Percentiles rank a stretch among this genome's conserved stretches.
These are phyloP conservation scores for Pelodiscus sinensis DNA, from an alignment of 2,113 vertebrate genomes.

Conservation along the genomic window DNA sequence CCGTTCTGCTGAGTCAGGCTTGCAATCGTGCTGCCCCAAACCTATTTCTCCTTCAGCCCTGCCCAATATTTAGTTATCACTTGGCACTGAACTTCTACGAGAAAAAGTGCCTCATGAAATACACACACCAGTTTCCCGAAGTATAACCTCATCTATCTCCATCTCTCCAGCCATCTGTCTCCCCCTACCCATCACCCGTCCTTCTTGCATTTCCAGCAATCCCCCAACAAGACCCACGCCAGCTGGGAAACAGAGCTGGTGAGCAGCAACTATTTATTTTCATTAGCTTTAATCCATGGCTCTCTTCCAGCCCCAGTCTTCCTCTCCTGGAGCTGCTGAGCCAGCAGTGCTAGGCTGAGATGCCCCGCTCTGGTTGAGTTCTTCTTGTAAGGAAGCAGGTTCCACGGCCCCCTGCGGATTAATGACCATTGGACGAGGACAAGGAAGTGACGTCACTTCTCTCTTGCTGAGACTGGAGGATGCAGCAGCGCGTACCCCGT, in stretches of 20 bases:
- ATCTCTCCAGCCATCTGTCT: slow-evolving; percentile 41
- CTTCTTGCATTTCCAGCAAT: neutral
- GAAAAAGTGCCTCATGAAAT: rapidly evolving
- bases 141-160: slow-evolving; percentile 58
- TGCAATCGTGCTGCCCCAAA: neutral
- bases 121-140: neutral
- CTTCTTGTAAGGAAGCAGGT: slow-evolving; percentile 32
- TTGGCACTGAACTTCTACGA: slow-evolving; percentile 34
- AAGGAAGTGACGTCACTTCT: neutral
- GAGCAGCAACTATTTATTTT: slow-evolving; percentile 57
- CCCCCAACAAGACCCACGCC: neutral
- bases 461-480: rapidly evolving
- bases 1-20: rapidly evolving
- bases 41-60: neutral
- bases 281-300: slow-evolving; percentile 45
- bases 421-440: slow-evolving; percentile 43
- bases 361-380: slow-evolving; percentile 63
- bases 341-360: slow-evolving; percentile 27
- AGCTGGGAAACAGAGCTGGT: neutral
- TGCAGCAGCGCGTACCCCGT: rapidly evolving
- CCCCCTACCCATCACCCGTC: slow-evolving; percentile 30
- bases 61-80: neutral
- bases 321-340: neutral
- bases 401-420: slow-evolving; percentile 61
- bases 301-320: neutral